Evolutionary conservation across 1,140 invertebrate genomes (phyloP).

Genomic region (Bombus sibiricus): DNA sequence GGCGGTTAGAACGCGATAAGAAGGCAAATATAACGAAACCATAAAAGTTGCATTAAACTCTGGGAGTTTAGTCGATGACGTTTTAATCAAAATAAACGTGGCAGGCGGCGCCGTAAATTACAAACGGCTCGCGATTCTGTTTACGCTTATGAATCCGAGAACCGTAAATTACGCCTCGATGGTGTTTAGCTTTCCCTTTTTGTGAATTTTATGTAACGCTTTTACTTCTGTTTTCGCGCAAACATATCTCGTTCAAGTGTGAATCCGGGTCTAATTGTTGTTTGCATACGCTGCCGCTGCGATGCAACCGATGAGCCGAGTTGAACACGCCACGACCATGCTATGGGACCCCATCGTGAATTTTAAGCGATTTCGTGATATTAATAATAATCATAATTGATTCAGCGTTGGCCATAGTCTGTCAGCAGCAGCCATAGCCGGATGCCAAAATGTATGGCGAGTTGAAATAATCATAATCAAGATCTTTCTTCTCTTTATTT

Average conservation of each 20-base stretch:
- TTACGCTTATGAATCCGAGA: not conserved
- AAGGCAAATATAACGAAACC: not conserved
- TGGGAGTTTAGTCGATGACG: not conserved
- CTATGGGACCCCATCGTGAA: constrained; percentile 2
- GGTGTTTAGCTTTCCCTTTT: constrained; percentile 21
- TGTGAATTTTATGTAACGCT: constrained; percentile 28
- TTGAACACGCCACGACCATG: constrained; percentile 21
- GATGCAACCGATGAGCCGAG: not conserved
- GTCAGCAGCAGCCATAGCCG: not conserved
- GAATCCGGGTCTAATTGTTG: constrained; percentile 43
- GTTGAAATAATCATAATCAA: not conserved
- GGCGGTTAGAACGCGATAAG: not conserved
- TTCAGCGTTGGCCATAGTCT: not conserved
- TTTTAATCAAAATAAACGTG: constrained; percentile 2
- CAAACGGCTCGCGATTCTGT: not conserved
- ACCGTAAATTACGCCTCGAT: not conserved
- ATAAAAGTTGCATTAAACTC: not conserved
- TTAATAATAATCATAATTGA: constrained; percentile 39
- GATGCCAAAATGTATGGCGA: not conserved
- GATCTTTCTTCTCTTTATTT: not conserved
- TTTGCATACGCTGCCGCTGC: not conserved
- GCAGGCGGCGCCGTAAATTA: not conserved
- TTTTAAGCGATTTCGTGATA: constrained; percentile 41
- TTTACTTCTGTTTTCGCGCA: not conserved
- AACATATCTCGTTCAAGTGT: not conserved